phyloP scores from a whole-genome alignment of 2,888 invertebrate genomes.

The Luperina testacea region DNA sequence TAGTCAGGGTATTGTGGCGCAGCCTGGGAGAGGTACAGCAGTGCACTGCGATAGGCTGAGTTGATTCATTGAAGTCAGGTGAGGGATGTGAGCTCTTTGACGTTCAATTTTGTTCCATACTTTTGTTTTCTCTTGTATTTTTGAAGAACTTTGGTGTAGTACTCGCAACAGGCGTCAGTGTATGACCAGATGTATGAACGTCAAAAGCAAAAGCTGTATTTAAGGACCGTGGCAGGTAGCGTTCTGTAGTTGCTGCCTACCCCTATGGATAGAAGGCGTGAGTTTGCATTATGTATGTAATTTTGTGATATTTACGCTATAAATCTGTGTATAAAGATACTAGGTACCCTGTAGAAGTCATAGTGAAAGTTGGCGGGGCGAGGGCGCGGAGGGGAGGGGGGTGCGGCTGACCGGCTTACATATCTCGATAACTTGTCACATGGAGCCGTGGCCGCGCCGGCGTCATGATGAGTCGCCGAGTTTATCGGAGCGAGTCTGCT shows the following conservation, averaged over 20 bases:
- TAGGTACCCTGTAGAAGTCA: conserved; percentile 13
- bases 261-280: not conserved
- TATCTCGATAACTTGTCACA: conserved; percentile 67
- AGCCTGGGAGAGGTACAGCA: no score
- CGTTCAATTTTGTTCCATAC: not conserved
- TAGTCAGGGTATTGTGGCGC: no score
- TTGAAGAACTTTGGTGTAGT: not conserved
- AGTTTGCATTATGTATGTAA: not conserved
- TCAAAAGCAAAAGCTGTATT: not conserved
- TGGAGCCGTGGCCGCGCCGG: conserved; percentile 37
- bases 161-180: not conserved
- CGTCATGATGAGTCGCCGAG: conserved; percentile 59
- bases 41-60: no score
- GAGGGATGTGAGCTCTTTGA: not conserved
- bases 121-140: conserved; percentile 6
- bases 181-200: not conserved
- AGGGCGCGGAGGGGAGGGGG: not conserved
- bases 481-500: conserved; percentile 62
- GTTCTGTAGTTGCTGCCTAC: not conserved
- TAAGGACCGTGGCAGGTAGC: not conserved
- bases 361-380: conserved; percentile 33
- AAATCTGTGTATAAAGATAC: conserved; percentile 15
- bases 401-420: conserved; percentile 54
- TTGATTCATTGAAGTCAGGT: not conserved
- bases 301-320: not conserved